Base-by-base conservation (phyloP, 2,113 vertebrate genomes). In the Oenanthe oenanthe region DNA sequence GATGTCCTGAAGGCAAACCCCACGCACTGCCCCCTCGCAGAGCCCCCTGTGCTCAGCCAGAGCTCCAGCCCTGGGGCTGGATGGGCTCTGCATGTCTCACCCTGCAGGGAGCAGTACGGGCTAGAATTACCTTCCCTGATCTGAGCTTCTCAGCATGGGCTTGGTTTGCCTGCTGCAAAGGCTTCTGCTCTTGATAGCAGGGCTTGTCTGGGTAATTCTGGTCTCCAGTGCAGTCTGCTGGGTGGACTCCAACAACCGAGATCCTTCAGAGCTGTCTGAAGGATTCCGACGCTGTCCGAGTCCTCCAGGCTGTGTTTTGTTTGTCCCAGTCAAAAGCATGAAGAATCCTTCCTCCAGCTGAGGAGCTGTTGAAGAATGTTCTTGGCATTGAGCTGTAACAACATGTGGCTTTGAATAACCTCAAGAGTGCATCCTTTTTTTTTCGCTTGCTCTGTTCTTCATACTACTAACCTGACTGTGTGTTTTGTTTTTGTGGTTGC, bases 401-500 rank as follows among this genome's bases (percentile, higher is more conserved):
- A 95, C 75, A 50, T 81, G 89, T 95, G 93, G 92, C 97, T 97
- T 96, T 92, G 86, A 86, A 57, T 97, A 97, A 97, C 97, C 91
- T 90, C 91, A 87, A 51, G 53, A 85, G 38, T 76, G 91, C 97
- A 94, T 95, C 93, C 76, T 80, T 83, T 89, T 82, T 95, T 65
- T 93, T 96, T 95, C 65, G 96, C 98, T 97, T 97, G 97, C 97
- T 97, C 96, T 98, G 62, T 96, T 95, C 94, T 97, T 97, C 94
- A 95, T 97, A 95, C 97, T 98, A 98, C 98, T 98, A 98, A 98
- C 98, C 97, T 95, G 94, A 94, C 95, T 96, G 93, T 97, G 85
- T 91, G 82, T 97, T 94, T 96, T 97, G 66, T 94, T 97, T 96
- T 96, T 96, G 65, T 95, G 94, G 85, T 97, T 95, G 97, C 98